phyloP scores from a whole-genome alignment of 2,888 invertebrate genomes.

The Pyrocoelia pectoralis region DNA sequence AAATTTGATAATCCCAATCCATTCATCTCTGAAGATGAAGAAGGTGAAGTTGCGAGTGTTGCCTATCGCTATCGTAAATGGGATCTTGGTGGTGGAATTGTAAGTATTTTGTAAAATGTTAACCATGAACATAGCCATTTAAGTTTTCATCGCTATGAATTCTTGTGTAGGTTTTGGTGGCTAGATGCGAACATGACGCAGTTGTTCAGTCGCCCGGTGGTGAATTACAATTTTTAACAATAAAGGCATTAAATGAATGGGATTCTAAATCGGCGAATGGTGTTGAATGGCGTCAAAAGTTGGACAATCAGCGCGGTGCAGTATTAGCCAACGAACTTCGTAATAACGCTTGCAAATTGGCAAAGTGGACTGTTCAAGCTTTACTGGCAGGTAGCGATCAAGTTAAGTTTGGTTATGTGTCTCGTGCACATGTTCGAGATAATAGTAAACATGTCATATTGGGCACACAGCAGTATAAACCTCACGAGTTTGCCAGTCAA shows the following conservation, averaged over 20 bases:
- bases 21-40: constrained; percentile 91
- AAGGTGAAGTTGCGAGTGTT: constrained; percentile 92
- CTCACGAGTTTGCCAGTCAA: constrained; percentile 97
- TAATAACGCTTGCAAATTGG: constrained; percentile 99
- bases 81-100: constrained; percentile 93
- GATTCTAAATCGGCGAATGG: constrained; percentile 95
- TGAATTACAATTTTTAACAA: constrained; percentile 90
- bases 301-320: constrained; percentile 97
- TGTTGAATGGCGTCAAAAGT: constrained; percentile 97
- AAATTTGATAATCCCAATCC: constrained; percentile 93
- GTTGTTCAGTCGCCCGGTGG: constrained; percentile 87
- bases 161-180: constrained; percentile 75
- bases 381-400: constrained; percentile 95
- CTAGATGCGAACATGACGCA: constrained; percentile 97
- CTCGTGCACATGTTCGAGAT: constrained; percentile 90
- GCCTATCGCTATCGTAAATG: constrained; percentile 97
- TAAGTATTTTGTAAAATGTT: constrained; percentile 57
- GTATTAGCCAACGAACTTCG: constrained; percentile 97
- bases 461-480: constrained; percentile 98
- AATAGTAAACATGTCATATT: constrained; percentile 96
- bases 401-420: constrained; percentile 99
- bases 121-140: no score
- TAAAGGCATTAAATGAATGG: constrained; percentile 99
- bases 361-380: constrained; percentile 99
- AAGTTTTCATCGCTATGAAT: no score